Base-by-base conservation (phyloP, 2,888 invertebrate species). In the Taenaris catops region DNA sequence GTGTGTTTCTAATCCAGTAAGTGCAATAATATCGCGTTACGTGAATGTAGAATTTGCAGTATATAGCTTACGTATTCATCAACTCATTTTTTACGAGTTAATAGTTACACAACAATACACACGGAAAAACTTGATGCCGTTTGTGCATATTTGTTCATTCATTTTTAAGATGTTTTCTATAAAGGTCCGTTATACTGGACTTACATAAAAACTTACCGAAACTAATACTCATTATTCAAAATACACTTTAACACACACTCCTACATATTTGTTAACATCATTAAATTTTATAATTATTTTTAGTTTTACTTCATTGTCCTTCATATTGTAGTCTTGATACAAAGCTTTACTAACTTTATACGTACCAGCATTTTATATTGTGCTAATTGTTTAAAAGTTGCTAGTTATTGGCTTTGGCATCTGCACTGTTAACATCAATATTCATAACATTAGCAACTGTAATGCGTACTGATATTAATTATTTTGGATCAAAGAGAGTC, bases 401-500 rank as follows among this genome's bases (percentile, higher is more conserved):
- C 59, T 64, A 41, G 34, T 41, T 57, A 54, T 66, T 61, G 58
- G 83, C 83, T 86, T 80, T 51, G 68, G 81, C 84, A 62, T 66
- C 53, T 61, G 81, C 83, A 75, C 70, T 60, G 60, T 58, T 78
- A 75, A 74, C 63, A 51, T 34, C 53, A 56, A 40, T 46, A 44
- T 46, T 69, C 34, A 32, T 40, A 74, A 73, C 62, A 51, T 52
- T 53, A 63, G 83, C 80, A 69, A 84, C 86, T 84, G 86, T 83
- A 68, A 80, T 86, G 86, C 86, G 86, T 86, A 84, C 84, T 72
- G 67, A 71, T 70, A 69, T 55, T 65, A 58, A 23, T 31, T 38
- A 31, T 32, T 19, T 20, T 41, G 24, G 23, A 36, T 23, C 11
- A 12, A 28, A 32, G 11, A 31, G 20, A 26, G 36, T 31, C 31